Evolutionary conservation across 2,797 vertebrate genomes (phyloP).

Genomic region (Schizopygopsis malacanthus): DNA sequence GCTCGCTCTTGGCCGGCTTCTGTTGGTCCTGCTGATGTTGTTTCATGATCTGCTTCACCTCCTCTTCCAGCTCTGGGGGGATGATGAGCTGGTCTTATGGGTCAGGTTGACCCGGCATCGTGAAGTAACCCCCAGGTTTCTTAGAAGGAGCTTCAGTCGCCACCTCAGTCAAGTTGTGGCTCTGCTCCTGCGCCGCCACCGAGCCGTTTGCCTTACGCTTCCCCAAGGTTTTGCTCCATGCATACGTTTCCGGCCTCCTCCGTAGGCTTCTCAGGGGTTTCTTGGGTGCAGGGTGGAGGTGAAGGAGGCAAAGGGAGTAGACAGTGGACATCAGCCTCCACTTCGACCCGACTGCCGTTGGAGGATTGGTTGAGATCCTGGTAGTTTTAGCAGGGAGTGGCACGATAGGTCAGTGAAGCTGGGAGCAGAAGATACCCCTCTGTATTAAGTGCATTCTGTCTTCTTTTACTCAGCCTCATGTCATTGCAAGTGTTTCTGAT

Average conservation of each 20-base stretch:
- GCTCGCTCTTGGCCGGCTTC: slow-evolving; percentile 74
- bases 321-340: slow-evolving; percentile 94
- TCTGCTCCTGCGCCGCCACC: slow-evolving; percentile 82
- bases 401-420: neutral
- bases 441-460: neutral
- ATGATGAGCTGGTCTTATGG: slow-evolving; percentile 98
- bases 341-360: slow-evolving; percentile 94
- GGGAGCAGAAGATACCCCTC: neutral
- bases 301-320: slow-evolving; percentile 64
- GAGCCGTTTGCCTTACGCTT: slow-evolving; percentile 90
- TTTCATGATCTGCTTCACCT: slow-evolving; percentile 98
- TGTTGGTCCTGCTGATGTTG: slow-evolving; percentile 93
- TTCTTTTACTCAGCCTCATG: neutral
- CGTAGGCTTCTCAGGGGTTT: slow-evolving; percentile 75
- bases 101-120: slow-evolving; percentile 94
- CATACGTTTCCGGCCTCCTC: slow-evolving; percentile 66
- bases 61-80: slow-evolving; percentile 96
- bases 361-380: slow-evolving; percentile 61
- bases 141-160: slow-evolving; percentile 88
- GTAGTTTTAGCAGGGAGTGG: slow-evolving; percentile 17
- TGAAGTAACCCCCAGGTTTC: slow-evolving; percentile 93
- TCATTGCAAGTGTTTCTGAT: neutral
- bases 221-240: slow-evolving; percentile 55
- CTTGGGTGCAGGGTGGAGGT: slow-evolving; percentile 63
- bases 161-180: slow-evolving; percentile 95